Conservation (phyloP, 1,140 invertebrate genomes). For the Pygmarrhopalites habei region DNA sequence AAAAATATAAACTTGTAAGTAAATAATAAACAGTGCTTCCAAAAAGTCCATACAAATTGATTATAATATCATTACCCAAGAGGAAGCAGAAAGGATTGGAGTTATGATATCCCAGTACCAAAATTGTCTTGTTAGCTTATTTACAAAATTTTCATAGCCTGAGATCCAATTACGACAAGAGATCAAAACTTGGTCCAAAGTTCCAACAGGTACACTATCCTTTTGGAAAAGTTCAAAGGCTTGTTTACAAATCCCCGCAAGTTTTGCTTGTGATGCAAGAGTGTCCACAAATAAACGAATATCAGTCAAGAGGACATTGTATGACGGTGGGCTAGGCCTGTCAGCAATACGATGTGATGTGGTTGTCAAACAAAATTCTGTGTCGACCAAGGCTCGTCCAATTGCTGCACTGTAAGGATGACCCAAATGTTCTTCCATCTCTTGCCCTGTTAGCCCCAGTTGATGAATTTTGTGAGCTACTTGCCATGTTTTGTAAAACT, state of each 20-base stretch:
- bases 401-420: constrained; percentile 44
- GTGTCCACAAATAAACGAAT: constrained; percentile 37
- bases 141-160: constrained; percentile 52
- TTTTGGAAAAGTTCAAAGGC: no score
- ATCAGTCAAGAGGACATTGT: constrained; percentile 46
- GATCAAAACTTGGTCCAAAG: constrained; percentile 28
- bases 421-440: background rate
- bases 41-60: background rate
- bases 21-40: no score
- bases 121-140: constrained; percentile 48
- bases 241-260: constrained; percentile 10
- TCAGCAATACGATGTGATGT: constrained; percentile 49
- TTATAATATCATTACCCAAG: constrained; percentile 49
- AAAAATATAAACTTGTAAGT: no score
- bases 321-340: constrained; percentile 51
- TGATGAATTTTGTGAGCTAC: constrained; percentile 17
- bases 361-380: constrained; percentile 43
- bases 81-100: constrained; percentile 53
- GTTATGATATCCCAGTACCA: constrained; percentile 61
- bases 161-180: constrained; percentile 49
- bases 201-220: background rate
- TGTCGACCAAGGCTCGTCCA: constrained; percentile 40
- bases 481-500: constrained; percentile 24
- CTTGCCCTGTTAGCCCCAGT: constrained; percentile 15
- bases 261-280: constrained; percentile 27